A percentile compares a stretch with the other conserved stretches of the same genome.
phyloP scores from a whole-genome alignment of 2,797 vertebrate species.

The Anas georgica region DNA sequence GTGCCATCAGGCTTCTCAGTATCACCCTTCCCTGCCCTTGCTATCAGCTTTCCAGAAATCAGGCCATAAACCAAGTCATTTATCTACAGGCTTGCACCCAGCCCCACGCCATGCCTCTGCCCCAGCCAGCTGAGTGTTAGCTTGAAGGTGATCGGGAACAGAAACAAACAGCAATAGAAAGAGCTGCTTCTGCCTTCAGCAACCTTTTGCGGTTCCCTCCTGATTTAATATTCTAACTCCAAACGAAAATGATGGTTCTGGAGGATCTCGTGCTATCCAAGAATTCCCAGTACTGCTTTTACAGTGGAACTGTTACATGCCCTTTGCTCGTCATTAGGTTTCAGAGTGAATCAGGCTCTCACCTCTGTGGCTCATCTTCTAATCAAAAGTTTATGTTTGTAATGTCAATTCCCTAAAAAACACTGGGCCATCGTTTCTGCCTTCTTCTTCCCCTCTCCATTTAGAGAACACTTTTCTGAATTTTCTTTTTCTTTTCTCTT shows the following conservation, averaged over 20 bases:
- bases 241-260: neutral
- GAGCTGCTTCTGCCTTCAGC: neutral
- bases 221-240: neutral
- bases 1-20: neutral
- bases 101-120: neutral
- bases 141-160: neutral
- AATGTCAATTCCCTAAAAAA: neutral
- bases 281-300: neutral
- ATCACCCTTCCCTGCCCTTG: neutral
- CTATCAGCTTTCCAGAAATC: neutral
- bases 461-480: neutral
- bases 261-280: neutral
- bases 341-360: neutral
- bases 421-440: neutral
- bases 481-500: neutral
- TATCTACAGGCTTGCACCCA: neutral
- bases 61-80: neutral
- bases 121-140: neutral
- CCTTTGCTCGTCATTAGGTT: neutral
- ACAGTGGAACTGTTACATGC: neutral
- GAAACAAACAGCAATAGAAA: neutral
- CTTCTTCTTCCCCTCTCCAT: neutral
- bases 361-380: neutral
- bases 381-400: neutral
- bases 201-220: neutral